Percentiles rank a stretch among this genome's conserved stretches.
Evolutionary conservation across 2,797 vertebrate species (phyloP).

Genomic region (Acanthornis magna): DNA sequence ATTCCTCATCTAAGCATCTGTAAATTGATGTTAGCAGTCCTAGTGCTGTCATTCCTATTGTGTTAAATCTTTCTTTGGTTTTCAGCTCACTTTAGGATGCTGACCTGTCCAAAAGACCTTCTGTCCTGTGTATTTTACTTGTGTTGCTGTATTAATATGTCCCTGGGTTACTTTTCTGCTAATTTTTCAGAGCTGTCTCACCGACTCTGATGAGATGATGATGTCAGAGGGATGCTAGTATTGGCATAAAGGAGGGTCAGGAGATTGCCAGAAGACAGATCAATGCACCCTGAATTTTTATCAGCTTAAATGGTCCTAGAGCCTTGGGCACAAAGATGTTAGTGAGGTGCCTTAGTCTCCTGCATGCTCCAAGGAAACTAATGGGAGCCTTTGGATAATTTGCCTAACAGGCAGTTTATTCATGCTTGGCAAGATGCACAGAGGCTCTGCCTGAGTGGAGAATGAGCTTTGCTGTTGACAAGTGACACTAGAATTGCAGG

Average conservation of each 20-base stretch:
- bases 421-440: background rate
- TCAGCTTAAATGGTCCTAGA: background rate
- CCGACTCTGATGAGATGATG: too few species aligned
- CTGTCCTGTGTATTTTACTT: background rate
- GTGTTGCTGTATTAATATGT: background rate
- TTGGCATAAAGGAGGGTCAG: background rate
- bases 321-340: background rate
- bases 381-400: background rate
- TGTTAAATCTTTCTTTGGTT: background rate
- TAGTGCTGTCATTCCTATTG: background rate
- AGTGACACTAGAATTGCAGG: background rate
- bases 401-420: background rate
- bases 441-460: background rate
- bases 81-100: background rate
- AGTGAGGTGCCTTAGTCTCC: background rate
- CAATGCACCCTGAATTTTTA: background rate
- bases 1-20: background rate
- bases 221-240: background rate
- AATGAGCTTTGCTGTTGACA: background rate
- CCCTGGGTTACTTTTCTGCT: background rate
- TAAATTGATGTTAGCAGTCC: background rate
- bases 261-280: background rate
- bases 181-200: background rate
- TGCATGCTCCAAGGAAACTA: fast-evolving
- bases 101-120: background rate